Evolutionary conservation across 2,888 invertebrate species (phyloP).

Genomic region (Rhagonycha fulva): DNA sequence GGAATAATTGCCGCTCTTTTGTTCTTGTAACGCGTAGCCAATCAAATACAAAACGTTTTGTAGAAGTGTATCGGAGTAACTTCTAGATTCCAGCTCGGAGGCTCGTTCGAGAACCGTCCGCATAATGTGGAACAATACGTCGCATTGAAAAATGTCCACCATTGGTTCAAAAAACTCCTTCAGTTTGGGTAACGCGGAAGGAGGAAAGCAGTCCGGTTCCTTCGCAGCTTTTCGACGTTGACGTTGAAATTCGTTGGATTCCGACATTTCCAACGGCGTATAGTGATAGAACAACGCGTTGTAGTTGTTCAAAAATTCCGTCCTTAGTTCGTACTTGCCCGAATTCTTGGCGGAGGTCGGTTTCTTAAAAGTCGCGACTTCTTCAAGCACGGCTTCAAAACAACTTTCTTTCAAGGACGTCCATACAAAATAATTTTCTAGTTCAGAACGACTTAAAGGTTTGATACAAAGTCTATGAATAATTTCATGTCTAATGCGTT

Average conservation of each 20-base stretch:
- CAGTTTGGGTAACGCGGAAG: conserved; percentile 81
- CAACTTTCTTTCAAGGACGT: too few relatives aligned
- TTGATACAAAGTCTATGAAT: conserved; percentile 95
- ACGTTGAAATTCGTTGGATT: conserved; percentile 89
- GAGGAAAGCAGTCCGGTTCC: conserved; percentile 85
- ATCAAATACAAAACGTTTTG: conserved; percentile 91
- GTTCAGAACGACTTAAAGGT: conserved; percentile 92
- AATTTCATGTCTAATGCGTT: conserved; percentile 91
- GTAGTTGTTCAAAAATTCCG: conserved; percentile 81
- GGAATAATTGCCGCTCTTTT: conserved; percentile 76
- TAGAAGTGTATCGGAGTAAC: conserved; percentile 88
- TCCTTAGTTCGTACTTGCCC: conserved; percentile 90
- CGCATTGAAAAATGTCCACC: conserved; percentile 83
- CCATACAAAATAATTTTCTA: conserved; percentile 87
- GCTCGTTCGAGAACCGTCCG: conserved; percentile 77
- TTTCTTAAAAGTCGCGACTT: conserved; percentile 87
- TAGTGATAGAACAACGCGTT: conserved; percentile 99
- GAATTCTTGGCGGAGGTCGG: conserved; percentile 73
- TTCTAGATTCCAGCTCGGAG: conserved; percentile 70
- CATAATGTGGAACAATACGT: conserved; percentile 85
- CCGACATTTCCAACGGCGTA: conserved; percentile 86
- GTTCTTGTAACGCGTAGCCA: conserved; percentile 91
- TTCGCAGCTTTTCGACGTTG: conserved; percentile 79
- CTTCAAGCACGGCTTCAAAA: conserved; percentile 87
- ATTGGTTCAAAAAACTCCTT: conserved; percentile 79